Evolutionary conservation across 2,113 vertebrate species (phyloP).

Genomic region (Vombatus ursinus): DNA sequence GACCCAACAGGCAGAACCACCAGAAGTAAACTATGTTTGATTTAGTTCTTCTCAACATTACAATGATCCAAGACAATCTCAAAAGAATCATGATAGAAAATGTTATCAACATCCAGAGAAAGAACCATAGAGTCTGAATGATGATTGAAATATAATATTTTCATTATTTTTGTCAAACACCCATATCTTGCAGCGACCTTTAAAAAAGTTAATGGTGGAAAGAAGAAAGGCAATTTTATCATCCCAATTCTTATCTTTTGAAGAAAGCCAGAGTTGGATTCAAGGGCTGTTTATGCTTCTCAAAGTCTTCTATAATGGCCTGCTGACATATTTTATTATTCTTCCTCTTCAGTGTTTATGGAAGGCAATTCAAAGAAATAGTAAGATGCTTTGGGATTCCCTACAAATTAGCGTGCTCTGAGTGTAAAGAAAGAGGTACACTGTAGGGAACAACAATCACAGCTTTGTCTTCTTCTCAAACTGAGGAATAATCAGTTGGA

Average conservation of each 20-base stretch:
- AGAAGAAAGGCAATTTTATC: neutral
- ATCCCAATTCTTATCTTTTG: neutral
- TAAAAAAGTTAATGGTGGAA: neutral
- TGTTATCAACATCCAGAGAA: too few relatives aligned
- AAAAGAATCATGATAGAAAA: too few relatives aligned
- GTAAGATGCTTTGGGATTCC: neutral
- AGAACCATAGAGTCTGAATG: too few relatives aligned
- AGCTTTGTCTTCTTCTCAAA: neutral
- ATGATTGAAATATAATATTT: too few relatives aligned
- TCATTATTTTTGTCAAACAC: too few relatives aligned
- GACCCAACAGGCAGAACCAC: too few relatives aligned
- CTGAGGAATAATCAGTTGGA: neutral
- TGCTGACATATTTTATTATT: neutral
- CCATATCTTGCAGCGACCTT: neutral
- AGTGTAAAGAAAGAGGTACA: neutral
- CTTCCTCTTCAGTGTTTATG: neutral
- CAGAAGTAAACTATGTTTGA: too few relatives aligned
- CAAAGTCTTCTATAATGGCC: neutral
- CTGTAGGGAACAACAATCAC: neutral
- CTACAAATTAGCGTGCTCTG: neutral
- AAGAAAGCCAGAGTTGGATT: neutral
- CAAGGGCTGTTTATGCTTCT: neutral
- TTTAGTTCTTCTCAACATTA: too few relatives aligned
- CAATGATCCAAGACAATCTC: too few relatives aligned
- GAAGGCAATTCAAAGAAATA: conserved; percentile 8